Conservation (phyloP, 2,888 invertebrate genomes). For the Dysmachus trigonus region DNA sequence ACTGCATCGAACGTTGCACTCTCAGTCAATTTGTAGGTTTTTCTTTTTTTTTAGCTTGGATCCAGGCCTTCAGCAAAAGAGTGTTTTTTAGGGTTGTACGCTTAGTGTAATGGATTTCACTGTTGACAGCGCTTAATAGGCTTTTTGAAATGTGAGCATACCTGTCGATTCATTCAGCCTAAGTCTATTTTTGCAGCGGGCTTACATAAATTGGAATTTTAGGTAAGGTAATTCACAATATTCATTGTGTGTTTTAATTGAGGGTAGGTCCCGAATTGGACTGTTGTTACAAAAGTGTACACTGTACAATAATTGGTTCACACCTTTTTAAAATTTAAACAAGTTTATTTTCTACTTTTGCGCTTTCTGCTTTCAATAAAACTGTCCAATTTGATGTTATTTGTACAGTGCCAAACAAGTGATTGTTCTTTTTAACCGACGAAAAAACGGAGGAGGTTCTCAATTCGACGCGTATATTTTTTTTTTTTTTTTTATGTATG, state of each 20-base stretch:
- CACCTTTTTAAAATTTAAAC: no score
- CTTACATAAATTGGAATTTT: background rate
- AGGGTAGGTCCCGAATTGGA: background rate
- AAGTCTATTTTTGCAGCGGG: background rate
- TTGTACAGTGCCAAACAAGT: no score
- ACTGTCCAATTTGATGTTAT: no score
- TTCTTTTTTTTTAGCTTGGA: background rate
- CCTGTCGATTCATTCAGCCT: background rate
- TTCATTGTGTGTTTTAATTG: background rate
- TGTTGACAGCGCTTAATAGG: background rate
- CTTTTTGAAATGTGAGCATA: background rate
- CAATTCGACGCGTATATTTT: no score
- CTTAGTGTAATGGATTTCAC: background rate
- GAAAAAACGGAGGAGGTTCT: no score
- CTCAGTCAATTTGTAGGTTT: background rate
- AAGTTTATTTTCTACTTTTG: no score
- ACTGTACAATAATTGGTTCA: no score
- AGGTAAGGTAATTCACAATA: background rate
- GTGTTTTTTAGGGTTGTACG: background rate
- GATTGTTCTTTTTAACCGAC: no score
- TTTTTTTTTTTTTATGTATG: no score
- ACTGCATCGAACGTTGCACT: no score
- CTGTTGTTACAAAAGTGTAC: background rate
- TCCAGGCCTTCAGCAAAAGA: background rate
- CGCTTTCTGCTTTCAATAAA: no score